Evolutionary conservation across 2,113 vertebrate species (phyloP).

Genomic region (Syngnathoides biaculeatus): DNA sequence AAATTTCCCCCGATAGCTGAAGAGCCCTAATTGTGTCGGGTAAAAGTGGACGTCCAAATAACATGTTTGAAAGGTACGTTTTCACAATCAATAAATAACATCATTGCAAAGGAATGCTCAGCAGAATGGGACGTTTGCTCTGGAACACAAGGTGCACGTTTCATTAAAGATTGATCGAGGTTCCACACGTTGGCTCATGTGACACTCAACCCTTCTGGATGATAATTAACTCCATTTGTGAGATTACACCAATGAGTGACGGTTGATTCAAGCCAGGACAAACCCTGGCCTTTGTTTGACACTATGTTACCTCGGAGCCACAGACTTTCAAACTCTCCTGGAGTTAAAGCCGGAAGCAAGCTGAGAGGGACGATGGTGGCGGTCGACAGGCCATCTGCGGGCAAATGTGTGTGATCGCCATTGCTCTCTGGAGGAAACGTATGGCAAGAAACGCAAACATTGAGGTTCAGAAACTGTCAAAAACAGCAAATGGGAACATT

Average conservation of each 20-base stretch:
- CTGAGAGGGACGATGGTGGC: conserved; percentile 7
- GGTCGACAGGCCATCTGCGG: conserved; percentile 1
- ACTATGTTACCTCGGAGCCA: conserved; percentile 39
- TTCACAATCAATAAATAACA: not conserved
- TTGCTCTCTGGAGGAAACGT: conserved; percentile 3
- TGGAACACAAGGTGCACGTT: not conserved
- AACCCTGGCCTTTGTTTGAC: not conserved
- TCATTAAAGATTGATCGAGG: conserved; percentile 6
- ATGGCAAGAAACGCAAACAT: not conserved
- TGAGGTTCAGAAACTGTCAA: not conserved
- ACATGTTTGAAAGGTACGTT: not conserved
- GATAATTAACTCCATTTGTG: not conserved
- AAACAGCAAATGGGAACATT: not conserved
- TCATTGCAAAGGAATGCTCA: not conserved
- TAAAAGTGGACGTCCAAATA: not conserved
- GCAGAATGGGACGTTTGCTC: not conserved
- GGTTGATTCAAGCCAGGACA: not conserved
- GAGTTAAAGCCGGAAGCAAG: conserved; percentile 51
- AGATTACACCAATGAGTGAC: not conserved
- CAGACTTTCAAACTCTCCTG: conserved; percentile 58
- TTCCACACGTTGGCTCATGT: not conserved
- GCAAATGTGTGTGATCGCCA: not conserved
- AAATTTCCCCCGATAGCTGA: no score
- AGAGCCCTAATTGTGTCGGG: no score
- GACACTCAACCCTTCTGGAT: not conserved